Conservation (phyloP, 2,113 vertebrate species). For the Girardinichthys multiradiatus region DNA sequence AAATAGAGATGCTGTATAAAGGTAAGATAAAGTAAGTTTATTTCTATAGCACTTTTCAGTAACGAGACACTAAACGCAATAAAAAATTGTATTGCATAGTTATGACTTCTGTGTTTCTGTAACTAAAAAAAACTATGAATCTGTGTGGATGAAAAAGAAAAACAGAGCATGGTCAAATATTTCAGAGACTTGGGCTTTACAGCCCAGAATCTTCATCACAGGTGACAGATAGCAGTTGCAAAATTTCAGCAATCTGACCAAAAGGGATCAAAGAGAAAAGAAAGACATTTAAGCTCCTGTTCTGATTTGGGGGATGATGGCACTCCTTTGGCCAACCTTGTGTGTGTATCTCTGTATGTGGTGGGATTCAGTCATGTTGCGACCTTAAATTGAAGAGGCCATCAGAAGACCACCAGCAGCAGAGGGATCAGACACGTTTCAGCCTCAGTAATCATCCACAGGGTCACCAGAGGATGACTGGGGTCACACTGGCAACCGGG, state of each 20-base stretch:
- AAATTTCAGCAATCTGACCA: constrained; percentile 27
- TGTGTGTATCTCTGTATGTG: constrained; percentile 50
- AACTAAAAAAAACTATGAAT: constrained; percentile 1
- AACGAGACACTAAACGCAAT: too few relatives aligned
- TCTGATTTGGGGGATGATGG: constrained; percentile 18
- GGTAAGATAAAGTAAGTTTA: too few relatives aligned
- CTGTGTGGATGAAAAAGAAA: constrained; percentile 18
- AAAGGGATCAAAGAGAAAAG: constrained; percentile 46
- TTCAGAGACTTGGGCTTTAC: constrained; percentile 1
- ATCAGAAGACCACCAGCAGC: constrained; percentile 64
- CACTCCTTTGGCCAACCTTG: constrained; percentile 14
- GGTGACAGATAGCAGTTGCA: constrained; percentile 5
- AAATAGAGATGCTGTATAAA: constrained; percentile 36
- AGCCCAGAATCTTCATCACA: background rate
- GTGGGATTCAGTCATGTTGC: constrained; percentile 53
- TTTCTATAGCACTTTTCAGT: too few relatives aligned
- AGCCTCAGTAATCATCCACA: constrained; percentile 59
- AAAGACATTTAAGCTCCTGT: constrained; percentile 29
- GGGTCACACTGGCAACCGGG: constrained; percentile 47
- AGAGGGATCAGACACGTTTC: constrained; percentile 60
- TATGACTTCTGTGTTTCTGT: constrained; percentile 11
- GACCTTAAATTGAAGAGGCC: constrained; percentile 59
- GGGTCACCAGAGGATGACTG: constrained; percentile 45
- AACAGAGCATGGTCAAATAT: background rate
- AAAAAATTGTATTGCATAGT: constrained; percentile 17